Conservation (phyloP, 1,140 invertebrate species). For the Heliconius hermathena region DNA sequence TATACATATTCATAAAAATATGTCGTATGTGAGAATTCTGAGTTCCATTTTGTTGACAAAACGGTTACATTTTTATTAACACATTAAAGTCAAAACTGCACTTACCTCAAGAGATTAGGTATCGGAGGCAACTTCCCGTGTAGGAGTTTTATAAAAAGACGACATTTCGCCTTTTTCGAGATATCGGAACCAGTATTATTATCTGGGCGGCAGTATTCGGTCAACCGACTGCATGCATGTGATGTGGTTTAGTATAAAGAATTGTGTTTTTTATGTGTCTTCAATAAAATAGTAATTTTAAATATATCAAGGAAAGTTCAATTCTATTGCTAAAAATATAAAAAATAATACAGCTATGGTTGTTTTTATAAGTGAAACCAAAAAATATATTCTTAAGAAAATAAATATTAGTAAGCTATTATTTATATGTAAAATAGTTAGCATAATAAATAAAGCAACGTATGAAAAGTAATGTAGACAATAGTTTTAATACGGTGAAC, state of each 20-base stretch:
- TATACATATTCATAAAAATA: not conserved
- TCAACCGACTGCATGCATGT: conserved; percentile 44
- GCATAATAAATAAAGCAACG: conserved; percentile 41
- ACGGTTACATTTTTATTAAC: conserved; percentile 80
- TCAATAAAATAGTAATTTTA: not conserved
- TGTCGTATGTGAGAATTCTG: conserved; percentile 7
- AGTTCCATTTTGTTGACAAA: conserved; percentile 65
- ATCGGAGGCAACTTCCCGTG: conserved; percentile 73
- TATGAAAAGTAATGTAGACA: conserved; percentile 49
- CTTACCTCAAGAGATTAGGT: conserved; percentile 70
- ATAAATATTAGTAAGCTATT: too few species aligned
- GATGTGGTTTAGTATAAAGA: conserved; percentile 6
- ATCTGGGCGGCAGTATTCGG: conserved; percentile 59
- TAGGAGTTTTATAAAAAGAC: conserved; percentile 64
- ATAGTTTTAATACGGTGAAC: conserved; percentile 51
- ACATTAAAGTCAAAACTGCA: conserved; percentile 80
- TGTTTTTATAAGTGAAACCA: not conserved
- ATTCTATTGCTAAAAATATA: not conserved
- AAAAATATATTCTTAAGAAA: too few species aligned
- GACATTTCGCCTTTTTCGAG: conserved; percentile 62
- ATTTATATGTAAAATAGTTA: not conserved
- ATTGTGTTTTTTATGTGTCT: not conserved
- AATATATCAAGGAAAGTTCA: not conserved
- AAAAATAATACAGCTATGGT: not conserved
- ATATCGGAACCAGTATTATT: conserved; percentile 76